Conservation (phyloP, 2,797 vertebrate species). For the Brachyrhaphis roseni region DNA sequence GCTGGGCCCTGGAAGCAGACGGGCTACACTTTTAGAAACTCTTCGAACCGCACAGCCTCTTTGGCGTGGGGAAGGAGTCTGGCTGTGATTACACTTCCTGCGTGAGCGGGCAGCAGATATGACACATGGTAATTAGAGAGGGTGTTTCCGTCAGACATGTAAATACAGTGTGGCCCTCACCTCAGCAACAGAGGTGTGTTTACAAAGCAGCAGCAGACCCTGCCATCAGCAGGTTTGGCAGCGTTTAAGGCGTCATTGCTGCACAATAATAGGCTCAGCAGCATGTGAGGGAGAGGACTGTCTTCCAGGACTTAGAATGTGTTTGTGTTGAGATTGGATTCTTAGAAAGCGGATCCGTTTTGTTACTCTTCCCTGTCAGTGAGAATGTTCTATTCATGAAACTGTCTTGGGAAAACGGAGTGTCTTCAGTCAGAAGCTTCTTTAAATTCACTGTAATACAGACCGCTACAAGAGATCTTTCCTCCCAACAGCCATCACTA, state of each 20-base stretch:
- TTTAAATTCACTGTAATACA: too few relatives aligned
- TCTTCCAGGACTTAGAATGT: neutral
- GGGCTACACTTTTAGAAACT: constrained; percentile 31
- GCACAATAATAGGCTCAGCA: constrained; percentile 6
- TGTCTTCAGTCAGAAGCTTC: too few relatives aligned
- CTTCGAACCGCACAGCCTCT: constrained; percentile 38
- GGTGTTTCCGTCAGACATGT: constrained; percentile 66
- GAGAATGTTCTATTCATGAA: neutral
- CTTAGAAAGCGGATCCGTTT: neutral
- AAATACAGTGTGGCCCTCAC: constrained; percentile 45
- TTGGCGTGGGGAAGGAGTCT: constrained; percentile 19
- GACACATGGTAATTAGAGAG: constrained; percentile 61
- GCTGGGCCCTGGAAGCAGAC: constrained; percentile 11
- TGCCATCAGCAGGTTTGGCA: constrained; percentile 59
- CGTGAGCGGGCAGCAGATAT: constrained; percentile 29
- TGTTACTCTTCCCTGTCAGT: neutral
- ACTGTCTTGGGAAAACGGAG: too few relatives aligned
- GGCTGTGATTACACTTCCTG: constrained; percentile 40
- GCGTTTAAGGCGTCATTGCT: constrained; percentile 6
- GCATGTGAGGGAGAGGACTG: neutral
- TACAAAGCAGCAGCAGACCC: constrained; percentile 44
- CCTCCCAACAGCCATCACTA: too few relatives aligned
- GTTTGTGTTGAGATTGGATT: constrained; percentile 31
- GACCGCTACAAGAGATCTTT: too few relatives aligned
- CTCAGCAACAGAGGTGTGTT: constrained; percentile 50